phyloP scores from a whole-genome alignment of 92 coral and sea anemone genomes.

The Porites divaricata region DNA sequence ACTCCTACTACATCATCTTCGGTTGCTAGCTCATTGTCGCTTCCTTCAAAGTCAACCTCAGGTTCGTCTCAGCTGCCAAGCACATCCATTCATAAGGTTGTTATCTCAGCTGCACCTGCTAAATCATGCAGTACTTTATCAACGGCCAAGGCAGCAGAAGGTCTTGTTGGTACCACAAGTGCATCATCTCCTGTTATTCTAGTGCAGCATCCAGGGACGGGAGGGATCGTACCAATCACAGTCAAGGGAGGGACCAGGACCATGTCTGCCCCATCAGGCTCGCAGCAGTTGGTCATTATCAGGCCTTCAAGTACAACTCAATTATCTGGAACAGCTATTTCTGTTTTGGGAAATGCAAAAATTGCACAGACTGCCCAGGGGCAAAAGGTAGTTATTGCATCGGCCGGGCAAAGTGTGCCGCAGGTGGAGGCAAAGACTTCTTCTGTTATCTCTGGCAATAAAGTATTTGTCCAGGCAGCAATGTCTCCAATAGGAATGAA shows the following conservation, averaged over 20 bases:
- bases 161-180: conserved; percentile 18
- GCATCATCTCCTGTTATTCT: conserved; percentile 33
- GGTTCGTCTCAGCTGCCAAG: conserved; percentile 21
- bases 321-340: conserved; percentile 26
- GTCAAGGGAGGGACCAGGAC: conserved; percentile 37
- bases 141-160: background rate
- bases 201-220: conserved; percentile 21
- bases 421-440: background rate
- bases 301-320: conserved; percentile 6
- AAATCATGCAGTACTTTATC: background rate
- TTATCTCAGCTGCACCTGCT: conserved; percentile 7
- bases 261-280: conserved; percentile 18
- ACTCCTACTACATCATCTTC: background rate
- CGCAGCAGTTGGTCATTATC: conserved; percentile 31
- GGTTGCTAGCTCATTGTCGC: background rate
- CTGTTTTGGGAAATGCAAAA: conserved; percentile 19
- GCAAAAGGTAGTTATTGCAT: conserved; percentile 1
- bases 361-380: conserved; percentile 25
- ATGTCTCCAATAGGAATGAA: conserved; percentile 3
- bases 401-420: conserved; percentile 1
- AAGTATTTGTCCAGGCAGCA: conserved; percentile 7
- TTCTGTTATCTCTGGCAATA: background rate
- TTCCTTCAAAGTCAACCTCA: background rate
- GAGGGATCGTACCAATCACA: conserved; percentile 33
- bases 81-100: conserved; percentile 10